phyloP scores from a whole-genome alignment of 2,888 invertebrate genomes.

The Monopis laevigella region DNA sequence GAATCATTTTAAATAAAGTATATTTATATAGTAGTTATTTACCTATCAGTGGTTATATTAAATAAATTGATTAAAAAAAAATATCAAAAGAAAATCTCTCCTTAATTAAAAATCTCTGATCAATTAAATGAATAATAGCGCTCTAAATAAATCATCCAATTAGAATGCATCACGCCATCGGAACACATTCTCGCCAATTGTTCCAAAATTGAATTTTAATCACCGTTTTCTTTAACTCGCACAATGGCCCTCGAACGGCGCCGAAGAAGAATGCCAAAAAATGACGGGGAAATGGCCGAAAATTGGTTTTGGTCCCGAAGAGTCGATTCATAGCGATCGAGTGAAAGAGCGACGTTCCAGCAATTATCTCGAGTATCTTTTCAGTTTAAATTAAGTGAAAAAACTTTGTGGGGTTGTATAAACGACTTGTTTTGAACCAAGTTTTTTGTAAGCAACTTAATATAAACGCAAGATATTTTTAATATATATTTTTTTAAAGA shows the following conservation, averaged over 20 bases:
- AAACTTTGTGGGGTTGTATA: constrained; percentile 28
- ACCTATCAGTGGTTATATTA: no score
- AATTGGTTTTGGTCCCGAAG: constrained; percentile 43
- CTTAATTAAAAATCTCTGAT: no score
- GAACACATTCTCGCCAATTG: constrained; percentile 53
- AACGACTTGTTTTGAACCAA: background rate
- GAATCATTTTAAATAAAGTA: no score
- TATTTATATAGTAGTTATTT: no score
- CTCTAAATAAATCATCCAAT: constrained; percentile 48
- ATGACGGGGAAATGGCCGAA: constrained; percentile 36
- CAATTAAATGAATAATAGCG: constrained; percentile 10
- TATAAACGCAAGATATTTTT: no score
- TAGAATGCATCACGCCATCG: constrained; percentile 58
- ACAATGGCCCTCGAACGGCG: constrained; percentile 46
- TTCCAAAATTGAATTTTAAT: constrained; percentile 67
- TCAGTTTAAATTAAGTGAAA: constrained; percentile 67
- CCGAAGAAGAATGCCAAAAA: constrained; percentile 50
- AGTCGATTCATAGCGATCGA: constrained; percentile 40
- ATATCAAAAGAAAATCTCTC: no score
- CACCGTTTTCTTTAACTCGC: constrained; percentile 54
- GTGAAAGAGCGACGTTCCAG: constrained; percentile 39
- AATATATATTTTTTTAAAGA: no score
- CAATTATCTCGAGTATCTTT: constrained; percentile 67
- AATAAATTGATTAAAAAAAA: no score
- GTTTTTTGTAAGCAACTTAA: no score